Evolutionary conservation across 2,888 invertebrate species (phyloP).

Genomic region (Drepanosiphum platanoidis): DNA sequence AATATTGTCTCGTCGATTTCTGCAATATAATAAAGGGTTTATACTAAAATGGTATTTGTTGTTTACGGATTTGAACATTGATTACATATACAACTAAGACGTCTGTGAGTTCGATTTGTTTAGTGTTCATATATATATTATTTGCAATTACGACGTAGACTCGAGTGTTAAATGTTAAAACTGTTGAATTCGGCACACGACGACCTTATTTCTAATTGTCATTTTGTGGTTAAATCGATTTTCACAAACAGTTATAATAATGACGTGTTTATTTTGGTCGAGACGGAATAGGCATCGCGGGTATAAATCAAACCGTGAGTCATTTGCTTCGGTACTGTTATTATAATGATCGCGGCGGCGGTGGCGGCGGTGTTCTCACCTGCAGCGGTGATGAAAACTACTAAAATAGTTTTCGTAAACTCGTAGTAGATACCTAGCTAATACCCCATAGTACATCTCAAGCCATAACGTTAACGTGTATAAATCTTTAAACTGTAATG

Average conservation of each 20-base stretch:
- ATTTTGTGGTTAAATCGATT: not conserved
- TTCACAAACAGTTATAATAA: conserved; percentile 19
- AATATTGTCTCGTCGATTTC: too few relatives aligned
- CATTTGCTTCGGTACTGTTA: not conserved
- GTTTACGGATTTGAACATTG: too few relatives aligned
- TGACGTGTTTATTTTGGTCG: conserved; percentile 26
- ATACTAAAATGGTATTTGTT: too few relatives aligned
- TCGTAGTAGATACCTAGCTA: too few relatives aligned
- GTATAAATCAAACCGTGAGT: not conserved
- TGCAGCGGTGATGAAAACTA: not conserved
- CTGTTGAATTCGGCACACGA: not conserved
- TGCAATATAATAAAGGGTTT: too few relatives aligned
- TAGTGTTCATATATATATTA: too few relatives aligned
- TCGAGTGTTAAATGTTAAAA: too few relatives aligned
- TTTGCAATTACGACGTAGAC: too few relatives aligned
- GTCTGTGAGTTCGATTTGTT: too few relatives aligned
- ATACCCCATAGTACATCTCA: not conserved
- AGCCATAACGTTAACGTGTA: not conserved
- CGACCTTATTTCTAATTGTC: not conserved
- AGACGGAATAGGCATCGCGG: not conserved
- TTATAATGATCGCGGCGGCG: not conserved
- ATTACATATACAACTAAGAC: too few relatives aligned
- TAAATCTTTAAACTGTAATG: too few relatives aligned
- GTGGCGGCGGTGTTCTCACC: too few relatives aligned
- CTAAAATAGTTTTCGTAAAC: not conserved